Percentiles rank a stretch among this genome's conserved stretches.
Evolutionary conservation across 2,888 invertebrate species (phyloP).

Genomic region (Trichogramma dendrolimi): DNA sequence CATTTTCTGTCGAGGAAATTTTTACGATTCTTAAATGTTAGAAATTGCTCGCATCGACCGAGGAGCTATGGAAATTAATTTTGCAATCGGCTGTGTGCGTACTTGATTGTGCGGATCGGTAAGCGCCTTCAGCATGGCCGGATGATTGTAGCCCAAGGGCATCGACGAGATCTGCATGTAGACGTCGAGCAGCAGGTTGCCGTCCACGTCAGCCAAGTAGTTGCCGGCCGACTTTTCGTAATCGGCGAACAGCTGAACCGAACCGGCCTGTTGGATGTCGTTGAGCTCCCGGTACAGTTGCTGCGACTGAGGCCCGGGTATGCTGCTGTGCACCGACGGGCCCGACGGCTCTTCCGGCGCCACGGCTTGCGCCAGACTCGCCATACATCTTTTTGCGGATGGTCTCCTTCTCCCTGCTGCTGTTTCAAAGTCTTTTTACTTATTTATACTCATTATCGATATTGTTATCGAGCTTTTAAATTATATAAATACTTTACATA

Average conservation of each 20-base stretch:
- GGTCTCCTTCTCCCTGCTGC: too few species aligned
- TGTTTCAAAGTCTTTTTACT: too few species aligned
- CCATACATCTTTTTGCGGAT: background rate
- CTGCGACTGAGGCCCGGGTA: conserved; percentile 46
- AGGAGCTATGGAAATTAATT: background rate
- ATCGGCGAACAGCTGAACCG: conserved; percentile 86
- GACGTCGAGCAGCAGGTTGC: conserved; percentile 83
- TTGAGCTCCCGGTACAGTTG: conserved; percentile 43
- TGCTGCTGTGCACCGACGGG: conserved; percentile 39
- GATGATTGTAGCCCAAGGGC: conserved; percentile 93
- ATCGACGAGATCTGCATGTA: conserved; percentile 89
- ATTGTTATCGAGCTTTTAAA: too few species aligned
- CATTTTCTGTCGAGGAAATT: conserved; percentile 58
- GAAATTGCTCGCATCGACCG: background rate
- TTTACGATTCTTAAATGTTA: background rate
- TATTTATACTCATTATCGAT: too few species aligned
- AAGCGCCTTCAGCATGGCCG: conserved; percentile 72
- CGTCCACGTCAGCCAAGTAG: conserved; percentile 92
- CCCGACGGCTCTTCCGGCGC: conserved; percentile 39
- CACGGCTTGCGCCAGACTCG: conserved; percentile 26
- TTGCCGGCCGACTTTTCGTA: conserved; percentile 91
- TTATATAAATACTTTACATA: too few species aligned
- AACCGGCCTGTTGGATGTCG: conserved; percentile 62
- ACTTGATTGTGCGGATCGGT: conserved; percentile 77
- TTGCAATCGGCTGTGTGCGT: conserved; percentile 24